Evolutionary conservation across 2,888 invertebrate genomes (phyloP), one percentile per base, ranked within the genome.

Genomic region (Calameuta filiformis): DNA sequence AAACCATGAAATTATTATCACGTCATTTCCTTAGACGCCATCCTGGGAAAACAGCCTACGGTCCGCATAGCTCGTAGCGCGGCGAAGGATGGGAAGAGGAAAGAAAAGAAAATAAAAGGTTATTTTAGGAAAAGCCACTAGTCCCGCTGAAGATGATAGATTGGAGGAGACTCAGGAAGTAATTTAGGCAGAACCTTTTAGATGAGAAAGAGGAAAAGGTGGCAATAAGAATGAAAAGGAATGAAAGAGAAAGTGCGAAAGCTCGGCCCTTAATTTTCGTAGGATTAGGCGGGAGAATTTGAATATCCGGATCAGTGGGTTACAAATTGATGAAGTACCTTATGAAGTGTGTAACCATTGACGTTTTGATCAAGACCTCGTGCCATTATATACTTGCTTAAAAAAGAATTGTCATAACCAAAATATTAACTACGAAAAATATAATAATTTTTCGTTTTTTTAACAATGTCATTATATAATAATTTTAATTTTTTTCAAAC

Each of bases 1-100:
- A 74, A 81, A 82, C 82, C 84, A 82, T 84, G 83, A 84, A 85
- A 85, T 85, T 85, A 82, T 83, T 83, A 83, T 80, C 80, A 80
- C 82, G 81, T 79, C 77, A 80, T 80, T 80, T 81, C 78, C 78
- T 75, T 76, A 79, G 79, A 75, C 71, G 78, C 71, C 78, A 75
- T 81, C 75, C 75, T 79, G 33, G 75, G 75, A 73, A 80, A 78
- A 30, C 71, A 33, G 71, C 71, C 71, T 33, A 9, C 9, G 56
- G 9, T 23, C 56, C 15, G 23, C 56, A 56, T 56, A 56, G 56
- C 56, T 56, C 23, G 56, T 56, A 71, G 33, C 12, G 12, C 12
- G 71, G 31, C 71, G 31, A 74, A 71, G 71, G 78, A 75, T 71
- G 31, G 35, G 35, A 68, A 68, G 71, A 34, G 73, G 78, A 77